These are phyloP conservation scores for Orbicella faveolata DNA, from an alignment of 64 coral and sea anemone genomes.

Conservation along the genomic window DNA sequence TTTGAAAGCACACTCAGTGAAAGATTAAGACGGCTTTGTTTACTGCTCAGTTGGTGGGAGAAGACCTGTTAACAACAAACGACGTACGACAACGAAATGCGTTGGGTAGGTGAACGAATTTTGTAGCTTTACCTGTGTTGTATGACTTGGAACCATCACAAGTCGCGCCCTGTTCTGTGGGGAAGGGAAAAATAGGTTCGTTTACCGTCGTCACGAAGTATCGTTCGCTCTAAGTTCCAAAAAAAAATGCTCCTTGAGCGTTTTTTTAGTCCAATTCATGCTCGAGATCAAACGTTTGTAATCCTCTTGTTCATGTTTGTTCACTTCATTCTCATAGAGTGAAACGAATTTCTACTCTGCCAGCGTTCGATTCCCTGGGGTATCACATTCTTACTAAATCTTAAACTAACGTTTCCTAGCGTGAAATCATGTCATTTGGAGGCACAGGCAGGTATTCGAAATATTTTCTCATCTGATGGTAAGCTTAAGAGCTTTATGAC, in stretches of 20 bases:
- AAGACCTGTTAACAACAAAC: conserved; percentile 24
- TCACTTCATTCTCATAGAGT: not conserved
- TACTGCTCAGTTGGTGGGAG: conserved; percentile 25
- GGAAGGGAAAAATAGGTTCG: not conserved
- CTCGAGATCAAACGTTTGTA: not conserved
- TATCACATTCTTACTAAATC: not conserved
- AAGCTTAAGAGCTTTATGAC: not conserved
- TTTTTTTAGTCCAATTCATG: not conserved
- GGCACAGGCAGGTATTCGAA: not conserved
- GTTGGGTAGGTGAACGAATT: not conserved
- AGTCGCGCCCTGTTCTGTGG: not conserved
- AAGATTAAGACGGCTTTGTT: conserved; percentile 32
- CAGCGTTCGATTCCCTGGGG: no score
- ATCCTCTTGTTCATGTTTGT: not conserved
- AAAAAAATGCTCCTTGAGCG: not conserved
- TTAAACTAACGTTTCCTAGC: not conserved
- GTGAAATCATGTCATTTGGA: not conserved
- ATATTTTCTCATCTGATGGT: not conserved
- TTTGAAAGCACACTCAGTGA: conserved; percentile 32
- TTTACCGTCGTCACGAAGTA: not conserved
- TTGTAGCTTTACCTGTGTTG: not conserved
- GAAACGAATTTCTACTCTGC: no score
- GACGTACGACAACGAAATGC: not conserved
- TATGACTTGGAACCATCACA: not conserved
- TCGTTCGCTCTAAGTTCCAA: not conserved